Conservation (phyloP, 2,888 invertebrate species). For the Cosmopolites sordidus region DNA sequence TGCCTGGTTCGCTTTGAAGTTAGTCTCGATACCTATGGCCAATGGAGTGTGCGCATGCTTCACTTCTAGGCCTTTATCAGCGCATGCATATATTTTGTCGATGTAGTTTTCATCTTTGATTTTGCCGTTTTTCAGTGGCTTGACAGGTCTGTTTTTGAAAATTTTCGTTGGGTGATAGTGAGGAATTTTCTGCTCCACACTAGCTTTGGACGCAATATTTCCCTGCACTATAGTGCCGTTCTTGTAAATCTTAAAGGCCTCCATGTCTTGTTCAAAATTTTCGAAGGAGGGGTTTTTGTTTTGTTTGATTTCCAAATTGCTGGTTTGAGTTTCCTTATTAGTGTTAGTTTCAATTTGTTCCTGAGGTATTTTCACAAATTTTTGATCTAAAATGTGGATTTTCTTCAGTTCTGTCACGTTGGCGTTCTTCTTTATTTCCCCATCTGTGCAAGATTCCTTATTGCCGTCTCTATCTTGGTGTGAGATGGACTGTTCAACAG, state of each 20-base stretch:
- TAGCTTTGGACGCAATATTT: background rate
- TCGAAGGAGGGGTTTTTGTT: background rate
- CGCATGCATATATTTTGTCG: slow-evolving; percentile 29
- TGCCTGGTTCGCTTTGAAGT: slow-evolving; percentile 42
- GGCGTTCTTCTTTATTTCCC: too few species aligned
- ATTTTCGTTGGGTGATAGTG: background rate
- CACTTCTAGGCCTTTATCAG: slow-evolving; percentile 41
- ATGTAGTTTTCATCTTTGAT: slow-evolving; percentile 29
- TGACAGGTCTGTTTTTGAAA: background rate
- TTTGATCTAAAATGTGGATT: too few species aligned
- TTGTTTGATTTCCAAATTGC: background rate
- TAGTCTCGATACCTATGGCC: slow-evolving; percentile 30
- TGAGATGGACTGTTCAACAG: too few species aligned
- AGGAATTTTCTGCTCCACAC: background rate
- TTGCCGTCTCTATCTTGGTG: too few species aligned
- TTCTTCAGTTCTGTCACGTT: too few species aligned
- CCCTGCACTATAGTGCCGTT: slow-evolving; percentile 1
- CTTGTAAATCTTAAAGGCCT: slow-evolving; percentile 9
- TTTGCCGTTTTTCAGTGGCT: background rate
- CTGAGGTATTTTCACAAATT: too few species aligned
- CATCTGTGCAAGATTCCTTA: too few species aligned
- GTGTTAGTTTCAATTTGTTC: too few species aligned
- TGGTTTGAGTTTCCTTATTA: background rate
- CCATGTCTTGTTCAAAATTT: slow-evolving; percentile 13
- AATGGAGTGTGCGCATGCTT: slow-evolving; percentile 44